Evolutionary conservation across 2,113 vertebrate genomes (phyloP).

Genomic region (Isurus oxyrinchus): DNA sequence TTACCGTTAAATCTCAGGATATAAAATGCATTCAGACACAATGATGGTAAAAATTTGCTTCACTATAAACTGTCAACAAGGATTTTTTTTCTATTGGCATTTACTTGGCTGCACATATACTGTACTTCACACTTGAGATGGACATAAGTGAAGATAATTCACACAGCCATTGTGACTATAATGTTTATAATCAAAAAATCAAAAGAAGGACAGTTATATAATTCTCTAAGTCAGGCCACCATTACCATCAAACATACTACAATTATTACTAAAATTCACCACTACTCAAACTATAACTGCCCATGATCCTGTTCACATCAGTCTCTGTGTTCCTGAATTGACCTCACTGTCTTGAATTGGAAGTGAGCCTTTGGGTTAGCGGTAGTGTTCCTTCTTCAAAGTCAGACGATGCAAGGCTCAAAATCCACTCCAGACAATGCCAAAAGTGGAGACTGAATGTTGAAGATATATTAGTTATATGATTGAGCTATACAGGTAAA

Average conservation of each 20-base stretch:
- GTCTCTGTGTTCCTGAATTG: neutral
- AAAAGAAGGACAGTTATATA: neutral
- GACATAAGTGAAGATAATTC: neutral
- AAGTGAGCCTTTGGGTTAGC: neutral
- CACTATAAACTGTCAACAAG: neutral
- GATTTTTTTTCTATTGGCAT: neutral
- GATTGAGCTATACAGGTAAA: neutral
- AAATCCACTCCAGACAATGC: neutral
- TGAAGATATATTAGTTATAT: too few species aligned
- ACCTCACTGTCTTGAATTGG: neutral
- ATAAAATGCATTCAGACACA: neutral
- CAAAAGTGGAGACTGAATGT: neutral
- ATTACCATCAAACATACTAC: neutral
- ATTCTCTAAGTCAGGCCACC: neutral
- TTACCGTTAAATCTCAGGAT: neutral
- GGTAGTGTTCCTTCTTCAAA: neutral
- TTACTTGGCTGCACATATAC: neutral
- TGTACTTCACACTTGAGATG: neutral
- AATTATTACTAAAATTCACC: neutral
- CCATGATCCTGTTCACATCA: neutral
- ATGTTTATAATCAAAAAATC: neutral
- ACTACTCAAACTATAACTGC: neutral
- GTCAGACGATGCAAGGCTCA: neutral
- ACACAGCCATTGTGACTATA: neutral
- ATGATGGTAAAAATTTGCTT: neutral